These are phyloP conservation scores for Chouioia cunea DNA, from an alignment of 2,888 invertebrate species.

Conservation along the genomic window DNA sequence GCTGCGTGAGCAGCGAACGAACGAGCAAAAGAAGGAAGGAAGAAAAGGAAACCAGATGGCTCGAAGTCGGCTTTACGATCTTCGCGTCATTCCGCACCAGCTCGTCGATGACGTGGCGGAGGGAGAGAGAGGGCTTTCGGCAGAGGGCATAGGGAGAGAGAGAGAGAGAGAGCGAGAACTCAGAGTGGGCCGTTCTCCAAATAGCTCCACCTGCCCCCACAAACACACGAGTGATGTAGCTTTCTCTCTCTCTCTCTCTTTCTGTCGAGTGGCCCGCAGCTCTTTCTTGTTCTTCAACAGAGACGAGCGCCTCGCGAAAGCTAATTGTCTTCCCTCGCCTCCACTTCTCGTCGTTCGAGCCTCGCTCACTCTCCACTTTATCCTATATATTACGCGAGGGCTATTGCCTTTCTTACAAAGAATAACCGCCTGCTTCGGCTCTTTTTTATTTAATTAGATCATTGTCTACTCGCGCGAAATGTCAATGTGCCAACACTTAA, in stretches of 20 bases:
- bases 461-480: too few relatives aligned
- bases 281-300: slow-evolving; percentile 35
- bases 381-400: too few relatives aligned
- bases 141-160: slow-evolving; percentile 17
- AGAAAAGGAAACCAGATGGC: slow-evolving; percentile 42
- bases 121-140: slow-evolving; percentile 38
- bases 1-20: slow-evolving; percentile 47
- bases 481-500: too few relatives aligned
- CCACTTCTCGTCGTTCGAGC: too few relatives aligned
- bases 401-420: too few relatives aligned
- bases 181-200: slow-evolving; percentile 64
- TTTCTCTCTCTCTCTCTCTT: slow-evolving; percentile 9
- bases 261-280: background rate
- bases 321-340: too few relatives aligned
- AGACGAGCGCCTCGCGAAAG: too few relatives aligned
- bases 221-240: slow-evolving; percentile 34
- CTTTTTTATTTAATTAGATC: too few relatives aligned
- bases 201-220: slow-evolving; percentile 64
- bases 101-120: slow-evolving; percentile 27
- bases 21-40: slow-evolving; percentile 11
- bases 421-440: too few relatives aligned
- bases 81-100: background rate
- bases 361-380: too few relatives aligned
- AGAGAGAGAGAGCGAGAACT: slow-evolving; percentile 48
- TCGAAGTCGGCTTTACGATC: background rate